Evolutionary conservation across 64 coral and sea anemone species (phyloP), one percentile per base, ranked within the genome.

Genomic region (Orbicella faveolata): DNA sequence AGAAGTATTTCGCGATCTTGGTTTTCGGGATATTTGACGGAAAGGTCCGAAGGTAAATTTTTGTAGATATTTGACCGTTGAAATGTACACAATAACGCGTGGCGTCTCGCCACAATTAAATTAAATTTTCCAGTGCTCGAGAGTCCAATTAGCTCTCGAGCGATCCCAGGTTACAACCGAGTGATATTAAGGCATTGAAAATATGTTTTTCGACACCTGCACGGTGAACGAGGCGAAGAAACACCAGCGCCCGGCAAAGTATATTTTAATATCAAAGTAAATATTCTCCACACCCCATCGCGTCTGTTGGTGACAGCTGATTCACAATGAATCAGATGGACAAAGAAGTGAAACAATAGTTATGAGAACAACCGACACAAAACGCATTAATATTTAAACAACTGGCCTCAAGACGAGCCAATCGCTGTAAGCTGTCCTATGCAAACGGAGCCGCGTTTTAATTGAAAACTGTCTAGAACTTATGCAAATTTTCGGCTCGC

Each of bases 401-500:
- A 88, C 63, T 89, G 79, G 79, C 20, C 57, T 84, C 79, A 84
- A 84, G 61, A 83, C 52, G 64, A 26, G 53, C 92, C 87, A 94
- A 89, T 89, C 92, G 35, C 57, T 23, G 55, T 15, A 75, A 72
- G 62, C 44, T 52, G 44, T 9, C 23, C 20, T 74, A 64, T 90
- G 34, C 86, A 54, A 89, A 59, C 75, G 63, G 30, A 78, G 59
- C 52, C 83, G 87, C 65, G 77, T 78, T 84, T 21, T 94, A 95
- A 95, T 95, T 89, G 72, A 21, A 89, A 93, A 90, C 48, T 93
- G 94, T 96, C 94, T 96, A 87, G 87, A 62, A 85, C 18, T 44
- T 93, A 96, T 96, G 94, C 81, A 81, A 96, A 96, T 96, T 59
- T 59, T 16, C 23, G 20, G 14, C 52, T 90, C 44, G 34, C 17